A percentile compares a stretch with the other conserved stretches of the same genome.
Evolutionary conservation across 2,113 vertebrate species (phyloP).

Genomic region (Pelmatolapia mariae): DNA sequence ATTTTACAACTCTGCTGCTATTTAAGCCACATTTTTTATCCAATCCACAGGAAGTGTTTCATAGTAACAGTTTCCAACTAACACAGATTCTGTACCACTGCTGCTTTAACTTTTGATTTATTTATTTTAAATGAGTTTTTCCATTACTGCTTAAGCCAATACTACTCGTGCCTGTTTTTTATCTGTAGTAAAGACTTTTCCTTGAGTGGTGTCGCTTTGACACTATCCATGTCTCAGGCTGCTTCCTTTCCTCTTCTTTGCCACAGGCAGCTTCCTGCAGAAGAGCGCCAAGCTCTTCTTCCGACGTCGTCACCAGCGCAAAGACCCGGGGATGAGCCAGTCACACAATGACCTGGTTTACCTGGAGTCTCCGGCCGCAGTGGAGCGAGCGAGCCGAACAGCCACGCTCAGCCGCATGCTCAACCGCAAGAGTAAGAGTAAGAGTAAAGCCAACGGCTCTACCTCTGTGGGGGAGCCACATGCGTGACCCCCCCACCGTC

Average conservation of each 20-base stretch:
- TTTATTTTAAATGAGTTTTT: background rate
- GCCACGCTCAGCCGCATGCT: slow-evolving; percentile 81
- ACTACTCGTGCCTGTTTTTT: background rate
- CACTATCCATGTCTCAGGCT: background rate
- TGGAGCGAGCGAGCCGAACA: slow-evolving; percentile 77
- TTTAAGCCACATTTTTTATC: background rate
- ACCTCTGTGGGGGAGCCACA: slow-evolving; percentile 48
- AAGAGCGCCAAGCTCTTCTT: slow-evolving; percentile 93
- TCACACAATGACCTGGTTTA: slow-evolving; percentile 94
- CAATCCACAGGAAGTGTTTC: background rate
- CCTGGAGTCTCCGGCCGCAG: slow-evolving; percentile 77
- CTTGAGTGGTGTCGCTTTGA: background rate
- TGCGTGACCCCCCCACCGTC: slow-evolving; percentile 19
- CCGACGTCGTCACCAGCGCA: slow-evolving; percentile 86
- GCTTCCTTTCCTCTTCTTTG: background rate
- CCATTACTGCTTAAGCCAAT: background rate
- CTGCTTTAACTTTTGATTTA: background rate
- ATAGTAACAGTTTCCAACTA: background rate
- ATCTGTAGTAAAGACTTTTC: background rate
- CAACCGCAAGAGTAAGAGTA: slow-evolving; percentile 80
- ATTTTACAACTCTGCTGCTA: background rate
- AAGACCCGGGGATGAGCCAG: slow-evolving; percentile 95
- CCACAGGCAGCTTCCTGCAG: slow-evolving; percentile 83
- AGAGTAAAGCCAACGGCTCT: slow-evolving; percentile 76
- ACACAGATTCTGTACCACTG: background rate